Evolutionary conservation across 2,113 vertebrate genomes (phyloP).

Genomic region (Daubentonia madagascariensis): DNA sequence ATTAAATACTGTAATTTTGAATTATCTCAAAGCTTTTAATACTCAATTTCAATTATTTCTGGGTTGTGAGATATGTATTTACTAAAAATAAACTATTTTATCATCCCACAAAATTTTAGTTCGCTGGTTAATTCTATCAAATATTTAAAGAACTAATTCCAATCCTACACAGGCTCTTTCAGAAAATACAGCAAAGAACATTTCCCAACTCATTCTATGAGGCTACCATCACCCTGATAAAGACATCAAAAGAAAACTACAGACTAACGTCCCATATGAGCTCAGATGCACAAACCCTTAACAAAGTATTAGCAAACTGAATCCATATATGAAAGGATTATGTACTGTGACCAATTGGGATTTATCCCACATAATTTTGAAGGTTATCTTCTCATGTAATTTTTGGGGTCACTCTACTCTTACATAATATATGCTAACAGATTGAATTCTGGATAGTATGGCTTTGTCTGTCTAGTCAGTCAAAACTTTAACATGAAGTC

Average conservation of each 20-base stretch:
- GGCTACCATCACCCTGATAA: background rate
- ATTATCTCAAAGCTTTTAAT: background rate
- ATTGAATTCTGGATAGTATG: background rate
- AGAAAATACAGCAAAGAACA: background rate
- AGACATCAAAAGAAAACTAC: background rate
- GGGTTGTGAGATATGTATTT: background rate
- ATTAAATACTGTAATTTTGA: background rate
- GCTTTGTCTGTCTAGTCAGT: background rate
- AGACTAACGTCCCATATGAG: background rate
- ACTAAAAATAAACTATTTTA: background rate
- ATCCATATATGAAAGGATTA: background rate
- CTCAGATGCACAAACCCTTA: background rate
- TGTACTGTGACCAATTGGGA: background rate
- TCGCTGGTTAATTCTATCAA: background rate
- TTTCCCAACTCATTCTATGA: background rate
- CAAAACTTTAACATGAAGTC: background rate
- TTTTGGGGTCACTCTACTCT: background rate
- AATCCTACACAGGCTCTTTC: background rate
- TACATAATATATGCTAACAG: background rate
- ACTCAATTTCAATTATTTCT: conserved; percentile 8
- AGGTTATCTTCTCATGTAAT: background rate
- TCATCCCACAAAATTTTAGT: background rate
- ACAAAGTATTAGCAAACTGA: background rate
- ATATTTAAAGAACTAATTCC: background rate
- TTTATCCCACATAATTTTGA: background rate